phyloP scores from a whole-genome alignment of 37 sponge, comb jelly and placozoan genomes.

The Ianthella basta region DNA sequence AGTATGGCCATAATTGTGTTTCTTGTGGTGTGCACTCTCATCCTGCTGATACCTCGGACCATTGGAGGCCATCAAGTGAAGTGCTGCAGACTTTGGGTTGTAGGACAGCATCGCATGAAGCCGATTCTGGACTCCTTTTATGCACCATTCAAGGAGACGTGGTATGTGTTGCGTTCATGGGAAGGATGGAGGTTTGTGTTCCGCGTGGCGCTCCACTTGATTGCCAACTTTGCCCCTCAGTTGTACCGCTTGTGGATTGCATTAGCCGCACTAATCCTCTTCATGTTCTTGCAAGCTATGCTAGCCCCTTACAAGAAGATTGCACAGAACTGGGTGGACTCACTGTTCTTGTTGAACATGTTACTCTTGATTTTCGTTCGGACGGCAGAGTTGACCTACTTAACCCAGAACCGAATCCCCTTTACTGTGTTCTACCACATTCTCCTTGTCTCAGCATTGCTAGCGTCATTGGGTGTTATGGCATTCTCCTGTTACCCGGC shows the following conservation, averaged over 20 bases:
- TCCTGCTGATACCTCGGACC: slow-evolving; percentile 25
- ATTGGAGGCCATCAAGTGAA: background rate
- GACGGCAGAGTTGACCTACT: too few species aligned
- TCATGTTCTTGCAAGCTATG: background rate
- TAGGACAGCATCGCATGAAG: background rate
- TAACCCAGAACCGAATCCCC: too few species aligned
- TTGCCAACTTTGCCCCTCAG: background rate
- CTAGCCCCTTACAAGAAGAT: background rate
- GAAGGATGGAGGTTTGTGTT: slow-evolving; percentile 29
- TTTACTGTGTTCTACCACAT: too few species aligned
- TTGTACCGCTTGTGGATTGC: background rate
- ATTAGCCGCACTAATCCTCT: background rate
- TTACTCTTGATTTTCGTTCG: background rate
- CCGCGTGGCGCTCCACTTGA: background rate
- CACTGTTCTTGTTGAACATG: background rate
- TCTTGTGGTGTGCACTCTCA: background rate
- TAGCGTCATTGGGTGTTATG: too few species aligned
- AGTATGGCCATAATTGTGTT: slow-evolving; percentile 21
- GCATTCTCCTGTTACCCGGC: too few species aligned
- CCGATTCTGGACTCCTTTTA: slow-evolving; percentile 11
- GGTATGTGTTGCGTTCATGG: slow-evolving; percentile 10
- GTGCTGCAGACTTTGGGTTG: background rate
- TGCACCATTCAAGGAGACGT: background rate
- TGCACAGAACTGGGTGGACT: slow-evolving; percentile 1
- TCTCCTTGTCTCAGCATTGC: too few species aligned